Conservation (phyloP, 2,113 vertebrate species). For the Micronycteris hirsuta region DNA sequence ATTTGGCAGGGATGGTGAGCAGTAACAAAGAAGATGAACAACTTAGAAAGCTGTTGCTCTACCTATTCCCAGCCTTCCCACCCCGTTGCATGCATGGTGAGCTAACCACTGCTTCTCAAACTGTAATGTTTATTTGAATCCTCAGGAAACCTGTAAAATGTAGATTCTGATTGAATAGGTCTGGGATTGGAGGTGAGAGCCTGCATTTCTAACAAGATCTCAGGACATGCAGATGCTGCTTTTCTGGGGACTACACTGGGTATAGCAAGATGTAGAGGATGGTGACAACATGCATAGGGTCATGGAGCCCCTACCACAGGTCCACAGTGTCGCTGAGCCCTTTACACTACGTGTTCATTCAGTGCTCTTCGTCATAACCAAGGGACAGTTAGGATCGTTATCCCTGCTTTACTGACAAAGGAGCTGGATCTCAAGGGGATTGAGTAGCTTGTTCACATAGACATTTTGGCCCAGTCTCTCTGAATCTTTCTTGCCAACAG, state of each 20-base stretch:
- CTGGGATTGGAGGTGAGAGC: background rate
- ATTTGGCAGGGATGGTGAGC: background rate
- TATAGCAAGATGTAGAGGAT: background rate
- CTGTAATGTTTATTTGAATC: background rate
- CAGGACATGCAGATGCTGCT: background rate
- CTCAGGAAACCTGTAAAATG: background rate
- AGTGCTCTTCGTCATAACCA: background rate
- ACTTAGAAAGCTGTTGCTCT: background rate
- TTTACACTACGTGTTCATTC: background rate
- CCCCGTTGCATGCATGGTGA: background rate
- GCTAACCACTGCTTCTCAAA: background rate
- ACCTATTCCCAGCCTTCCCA: background rate
- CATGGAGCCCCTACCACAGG: rapidly evolving
- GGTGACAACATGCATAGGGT: rapidly evolving
- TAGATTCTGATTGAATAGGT: background rate
- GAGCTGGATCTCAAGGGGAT: background rate
- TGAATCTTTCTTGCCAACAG: background rate
- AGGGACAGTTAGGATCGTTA: background rate
- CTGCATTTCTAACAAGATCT: background rate
- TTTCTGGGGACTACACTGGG: background rate
- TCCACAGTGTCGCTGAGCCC: background rate
- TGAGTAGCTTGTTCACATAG: background rate
- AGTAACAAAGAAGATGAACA: background rate
- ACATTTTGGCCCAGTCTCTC: background rate
- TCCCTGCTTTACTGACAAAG: background rate